These are phyloP conservation scores for Vicugna pacos DNA, from an alignment of 2,113 vertebrate species.

Conservation along the genomic window DNA sequence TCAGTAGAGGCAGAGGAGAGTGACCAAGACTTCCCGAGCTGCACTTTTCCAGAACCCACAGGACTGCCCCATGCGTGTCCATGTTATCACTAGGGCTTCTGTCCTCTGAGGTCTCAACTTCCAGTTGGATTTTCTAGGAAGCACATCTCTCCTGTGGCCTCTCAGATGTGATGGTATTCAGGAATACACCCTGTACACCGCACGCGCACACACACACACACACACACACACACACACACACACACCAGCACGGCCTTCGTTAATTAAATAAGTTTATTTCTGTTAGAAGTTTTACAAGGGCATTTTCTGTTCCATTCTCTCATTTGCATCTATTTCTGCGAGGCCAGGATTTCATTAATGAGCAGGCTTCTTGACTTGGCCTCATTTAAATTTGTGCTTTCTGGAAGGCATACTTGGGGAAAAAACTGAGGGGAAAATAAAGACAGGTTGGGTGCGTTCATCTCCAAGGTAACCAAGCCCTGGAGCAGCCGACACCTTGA, in stretches of 20 bases:
- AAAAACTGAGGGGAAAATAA: not conserved
- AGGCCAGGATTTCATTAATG: not conserved
- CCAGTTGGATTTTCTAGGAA: not conserved
- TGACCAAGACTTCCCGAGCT: not conserved
- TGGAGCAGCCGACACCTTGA: not conserved
- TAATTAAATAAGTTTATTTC: slow-evolving; percentile 21
- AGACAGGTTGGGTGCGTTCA: not conserved
- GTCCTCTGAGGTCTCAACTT: not conserved
- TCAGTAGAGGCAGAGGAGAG: not conserved
- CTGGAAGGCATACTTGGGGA: not conserved
- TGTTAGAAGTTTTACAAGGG: not conserved
- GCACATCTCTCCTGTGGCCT: not conserved
- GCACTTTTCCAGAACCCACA: not conserved
- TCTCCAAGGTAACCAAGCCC: not conserved
- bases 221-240: not conserved
- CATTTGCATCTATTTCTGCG: not conserved
- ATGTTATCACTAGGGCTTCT: not conserved
- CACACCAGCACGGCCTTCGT: not conserved
- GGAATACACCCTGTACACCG: not conserved
- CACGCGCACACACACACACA: too few species aligned
- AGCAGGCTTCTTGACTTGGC: not conserved
- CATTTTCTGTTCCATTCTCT: not conserved
- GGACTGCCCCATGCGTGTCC: accelerated
- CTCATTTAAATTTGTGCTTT: not conserved
- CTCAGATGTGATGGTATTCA: not conserved